Base-by-base conservation (phyloP, 2,113 vertebrate genomes). In the Balaeniceps rex region DNA sequence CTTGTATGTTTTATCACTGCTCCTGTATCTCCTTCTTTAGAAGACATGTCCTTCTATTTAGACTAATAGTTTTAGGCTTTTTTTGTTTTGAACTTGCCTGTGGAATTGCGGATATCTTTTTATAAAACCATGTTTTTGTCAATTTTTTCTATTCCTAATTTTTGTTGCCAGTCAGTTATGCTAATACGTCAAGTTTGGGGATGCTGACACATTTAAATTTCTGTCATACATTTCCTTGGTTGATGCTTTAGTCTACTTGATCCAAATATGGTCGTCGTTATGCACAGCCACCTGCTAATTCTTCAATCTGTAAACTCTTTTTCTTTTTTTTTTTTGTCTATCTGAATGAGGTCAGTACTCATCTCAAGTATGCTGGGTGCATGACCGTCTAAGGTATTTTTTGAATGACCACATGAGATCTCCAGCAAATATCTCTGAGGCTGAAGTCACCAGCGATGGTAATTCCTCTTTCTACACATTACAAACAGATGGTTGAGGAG, bases 401-500 rank as follows among this genome's bases (percentile, higher is more conserved):
- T 88, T 94, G 85, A 97, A 95, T 96, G 95, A 94, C 88, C 55
- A 51, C 78, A 76, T 90, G 64, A 92, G 85, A 74, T 93, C 88
- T 95, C 75, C 66, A 63, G 79, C 68, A 93, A 96, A 96, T 97
- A 94, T 95, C 95, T 96, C 83, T 19, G 71, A 93, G 88, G 64
- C 86, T 97, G 96, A 97, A 96, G 94, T 97, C 96, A 97, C 90
- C 86, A 81, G 31, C 2, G 4, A 75, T 96, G 85, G 79, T 90
- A 97, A 94, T 97, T 97, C 85, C 88, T 96, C 92, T 93, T 90
- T 94, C 83, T 90, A 52, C 83, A 77, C 72, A 83, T 97, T 95
- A 94, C 88, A 94, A 92, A 90, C 92, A 97, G 96, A 96, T 97
- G 96, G 92, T 88, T 97, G 87, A 94, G 92, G 90, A 97, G 90